Evolutionary conservation across 2,113 vertebrate genomes (phyloP).

Genomic region (Nycticorax nycticorax): DNA sequence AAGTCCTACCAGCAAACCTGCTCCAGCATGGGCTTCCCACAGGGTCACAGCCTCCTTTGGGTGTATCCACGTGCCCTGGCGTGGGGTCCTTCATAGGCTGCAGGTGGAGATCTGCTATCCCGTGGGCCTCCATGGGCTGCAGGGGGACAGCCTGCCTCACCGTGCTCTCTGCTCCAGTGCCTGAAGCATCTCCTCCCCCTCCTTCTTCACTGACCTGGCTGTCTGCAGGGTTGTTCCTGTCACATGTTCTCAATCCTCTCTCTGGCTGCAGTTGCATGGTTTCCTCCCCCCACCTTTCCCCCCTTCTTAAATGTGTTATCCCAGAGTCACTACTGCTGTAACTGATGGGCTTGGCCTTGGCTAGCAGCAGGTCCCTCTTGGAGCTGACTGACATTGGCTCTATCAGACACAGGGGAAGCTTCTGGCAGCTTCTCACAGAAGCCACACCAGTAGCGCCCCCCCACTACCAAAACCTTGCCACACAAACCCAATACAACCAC

Average conservation of each 20-base stretch:
- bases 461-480: background rate
- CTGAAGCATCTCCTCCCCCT: background rate
- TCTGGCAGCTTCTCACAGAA: background rate
- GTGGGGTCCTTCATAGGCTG: background rate
- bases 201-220: background rate
- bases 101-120: background rate
- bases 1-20: too few species aligned
- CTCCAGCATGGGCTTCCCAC: fast-evolving
- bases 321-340: fast-evolving
- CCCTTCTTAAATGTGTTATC: background rate
- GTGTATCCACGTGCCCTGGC: background rate
- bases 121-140: background rate
- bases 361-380: fast-evolving
- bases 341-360: background rate
- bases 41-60: background rate
- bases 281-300: background rate
- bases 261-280: background rate
- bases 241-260: background rate
- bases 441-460: too few species aligned
- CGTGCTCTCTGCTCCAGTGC: background rate
- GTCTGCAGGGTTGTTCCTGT: background rate
- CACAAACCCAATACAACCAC: background rate
- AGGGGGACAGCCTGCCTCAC: too few species aligned
- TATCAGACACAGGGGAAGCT: background rate
- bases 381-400: background rate